Evolutionary conservation across 2,888 invertebrate genomes (phyloP).

Genomic region (Trimorus sp.): DNA sequence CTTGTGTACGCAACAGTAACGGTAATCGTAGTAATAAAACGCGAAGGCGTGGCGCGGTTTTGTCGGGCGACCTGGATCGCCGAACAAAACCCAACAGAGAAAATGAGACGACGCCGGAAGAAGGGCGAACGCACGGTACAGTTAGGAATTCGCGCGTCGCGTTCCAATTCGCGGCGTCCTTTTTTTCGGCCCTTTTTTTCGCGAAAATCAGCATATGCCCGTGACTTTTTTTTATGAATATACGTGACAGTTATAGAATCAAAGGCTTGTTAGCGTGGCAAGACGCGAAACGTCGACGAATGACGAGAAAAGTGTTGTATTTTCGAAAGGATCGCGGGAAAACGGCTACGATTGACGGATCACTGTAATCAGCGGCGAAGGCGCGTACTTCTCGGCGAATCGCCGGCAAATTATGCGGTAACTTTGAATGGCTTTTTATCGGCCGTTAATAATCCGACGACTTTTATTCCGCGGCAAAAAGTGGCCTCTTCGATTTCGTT

Average conservation of each 20-base stretch:
- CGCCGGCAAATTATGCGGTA: slow-evolving; percentile 23
- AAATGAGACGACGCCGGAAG: slow-evolving; percentile 51
- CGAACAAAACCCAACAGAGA: slow-evolving; percentile 59
- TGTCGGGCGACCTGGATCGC: slow-evolving; percentile 56
- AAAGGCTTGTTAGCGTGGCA: not conserved
- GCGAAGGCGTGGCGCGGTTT: slow-evolving; percentile 65
- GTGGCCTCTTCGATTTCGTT: no score
- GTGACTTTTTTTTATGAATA: slow-evolving; percentile 27
- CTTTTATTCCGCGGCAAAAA: not conserved
- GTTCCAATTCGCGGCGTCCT: slow-evolving; percentile 42
- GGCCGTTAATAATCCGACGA: not conserved
- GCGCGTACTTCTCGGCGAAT: slow-evolving; percentile 20
- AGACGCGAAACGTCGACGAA: slow-evolving; percentile 36
- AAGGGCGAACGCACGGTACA: slow-evolving; percentile 68
- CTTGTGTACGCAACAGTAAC: slow-evolving; percentile 65
- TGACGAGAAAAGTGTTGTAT: slow-evolving; percentile 48
- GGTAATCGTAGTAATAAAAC: slow-evolving; percentile 71
- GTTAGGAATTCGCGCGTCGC: slow-evolving; percentile 70
- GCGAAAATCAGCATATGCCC: slow-evolving; percentile 24
- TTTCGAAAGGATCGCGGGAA: slow-evolving; percentile 20
- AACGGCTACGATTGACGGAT: slow-evolving; percentile 18
- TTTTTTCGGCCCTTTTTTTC: slow-evolving; percentile 9
- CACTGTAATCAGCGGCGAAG: slow-evolving; percentile 24
- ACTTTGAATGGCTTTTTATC: slow-evolving; percentile 13
- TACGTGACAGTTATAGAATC: slow-evolving; percentile 24